These are phyloP conservation scores for Manacus vitellinus DNA, from an alignment of 2,113 vertebrate species.

Conservation along the genomic window DNA sequence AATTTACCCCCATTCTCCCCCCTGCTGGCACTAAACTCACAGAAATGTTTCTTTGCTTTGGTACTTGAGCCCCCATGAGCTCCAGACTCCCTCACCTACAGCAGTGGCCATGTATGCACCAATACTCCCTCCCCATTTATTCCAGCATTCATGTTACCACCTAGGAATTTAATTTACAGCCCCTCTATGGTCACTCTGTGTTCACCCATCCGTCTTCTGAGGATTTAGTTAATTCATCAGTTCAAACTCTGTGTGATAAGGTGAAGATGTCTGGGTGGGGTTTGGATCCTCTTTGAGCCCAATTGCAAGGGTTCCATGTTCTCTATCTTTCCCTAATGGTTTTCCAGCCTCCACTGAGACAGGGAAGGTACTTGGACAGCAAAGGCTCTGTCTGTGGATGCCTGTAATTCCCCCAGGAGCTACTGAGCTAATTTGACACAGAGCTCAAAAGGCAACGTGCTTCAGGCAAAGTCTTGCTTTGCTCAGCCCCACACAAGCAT, in stretches of 20 bases:
- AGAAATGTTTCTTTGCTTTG: neutral
- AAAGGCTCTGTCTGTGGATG: neutral
- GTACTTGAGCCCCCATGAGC: neutral
- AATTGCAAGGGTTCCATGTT: neutral
- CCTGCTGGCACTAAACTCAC: neutral
- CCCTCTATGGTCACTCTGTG: neutral
- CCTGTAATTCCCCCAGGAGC: neutral
- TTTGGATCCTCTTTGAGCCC: neutral
- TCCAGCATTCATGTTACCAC: neutral
- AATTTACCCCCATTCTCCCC: rapidly evolving
- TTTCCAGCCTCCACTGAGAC: neutral
- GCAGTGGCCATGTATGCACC: neutral
- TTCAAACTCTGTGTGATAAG: neutral
- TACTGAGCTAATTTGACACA: neutral
- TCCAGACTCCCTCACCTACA: neutral
- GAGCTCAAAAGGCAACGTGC: rapidly evolving
- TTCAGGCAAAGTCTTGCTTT: neutral
- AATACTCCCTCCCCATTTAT: neutral
- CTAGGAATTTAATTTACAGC: neutral
- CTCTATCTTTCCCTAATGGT: neutral
- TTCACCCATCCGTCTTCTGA: neutral
- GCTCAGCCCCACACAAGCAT: rapidly evolving
- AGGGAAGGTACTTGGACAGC: neutral
- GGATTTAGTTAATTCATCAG: neutral
- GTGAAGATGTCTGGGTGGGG: neutral